Evolutionary conservation across 2,888 invertebrate genomes (phyloP).

Genomic region (Brenthis ino): DNA sequence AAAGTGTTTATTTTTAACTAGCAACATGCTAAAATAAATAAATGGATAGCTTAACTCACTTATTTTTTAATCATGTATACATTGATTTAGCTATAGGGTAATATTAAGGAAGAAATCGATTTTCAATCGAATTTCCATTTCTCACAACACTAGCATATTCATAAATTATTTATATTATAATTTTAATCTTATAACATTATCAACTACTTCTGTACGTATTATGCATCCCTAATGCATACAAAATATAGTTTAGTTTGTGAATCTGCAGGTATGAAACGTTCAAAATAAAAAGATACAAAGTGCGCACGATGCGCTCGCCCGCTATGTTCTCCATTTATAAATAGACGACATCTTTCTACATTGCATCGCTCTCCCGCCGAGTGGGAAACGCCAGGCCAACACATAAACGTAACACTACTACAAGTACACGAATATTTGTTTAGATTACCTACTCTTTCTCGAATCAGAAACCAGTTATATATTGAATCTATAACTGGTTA

Average conservation of each 20-base stretch:
- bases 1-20: no score
- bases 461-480: constrained; percentile 32
- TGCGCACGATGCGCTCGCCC: constrained; percentile 58
- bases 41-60: no score
- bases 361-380: constrained; percentile 71
- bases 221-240: not conserved
- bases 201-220: no score
- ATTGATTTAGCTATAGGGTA: no score
- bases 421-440: constrained; percentile 36
- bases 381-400: constrained; percentile 63
- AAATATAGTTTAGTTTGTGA: not conserved
- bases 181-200: no score
- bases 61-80: no score
- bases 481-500: constrained; percentile 32
- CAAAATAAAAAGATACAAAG: constrained; percentile 62
- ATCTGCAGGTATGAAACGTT: constrained; percentile 47
- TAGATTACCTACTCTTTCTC: constrained; percentile 36
- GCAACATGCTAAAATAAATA: no score
- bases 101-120: no score
- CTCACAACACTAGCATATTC: no score
- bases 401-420: constrained; percentile 44
- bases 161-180: no score
- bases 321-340: constrained; percentile 70
- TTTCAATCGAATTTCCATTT: no score
- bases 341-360: constrained; percentile 75